Conservation (phyloP, 1,140 invertebrate genomes). For the Schlechtendalia chinensis region DNA sequence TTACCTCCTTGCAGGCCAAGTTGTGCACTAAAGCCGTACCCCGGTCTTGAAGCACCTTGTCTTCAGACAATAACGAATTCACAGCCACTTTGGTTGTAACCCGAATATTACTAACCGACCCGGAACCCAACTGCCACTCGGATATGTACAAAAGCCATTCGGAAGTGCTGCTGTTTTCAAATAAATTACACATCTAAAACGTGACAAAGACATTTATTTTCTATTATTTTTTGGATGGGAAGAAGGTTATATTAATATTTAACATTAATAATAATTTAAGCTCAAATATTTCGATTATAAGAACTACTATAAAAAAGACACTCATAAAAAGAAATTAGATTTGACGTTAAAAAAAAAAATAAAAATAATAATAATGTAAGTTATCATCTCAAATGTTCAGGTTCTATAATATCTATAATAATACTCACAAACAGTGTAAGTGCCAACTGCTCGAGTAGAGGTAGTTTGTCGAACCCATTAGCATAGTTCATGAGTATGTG, state of each 20-base stretch:
- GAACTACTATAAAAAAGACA: no score
- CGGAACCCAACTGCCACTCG: slow-evolving; percentile 76
- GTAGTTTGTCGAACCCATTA: slow-evolving; percentile 74
- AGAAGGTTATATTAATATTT: no score
- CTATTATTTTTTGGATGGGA: no score
- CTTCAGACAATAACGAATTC: slow-evolving; percentile 76
- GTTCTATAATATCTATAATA: background rate
- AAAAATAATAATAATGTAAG: no score
- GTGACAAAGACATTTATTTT: no score
- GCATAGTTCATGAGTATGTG: slow-evolving; percentile 89
- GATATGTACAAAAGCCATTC: slow-evolving; percentile 93
- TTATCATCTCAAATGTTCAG: no score
- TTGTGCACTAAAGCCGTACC: slow-evolving; percentile 88
- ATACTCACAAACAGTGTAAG: slow-evolving; percentile 76
- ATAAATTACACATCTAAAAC: slow-evolving; percentile 81
- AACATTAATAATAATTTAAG: no score
- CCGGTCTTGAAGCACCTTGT: slow-evolving; percentile 69
- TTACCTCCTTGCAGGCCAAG: slow-evolving; percentile 92
- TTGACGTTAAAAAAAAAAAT: no score
- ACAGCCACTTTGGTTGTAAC: slow-evolving; percentile 89
- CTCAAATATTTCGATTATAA: no score
- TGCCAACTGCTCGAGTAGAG: slow-evolving; percentile 74
- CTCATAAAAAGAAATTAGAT: no score
- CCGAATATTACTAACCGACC: slow-evolving; percentile 80
- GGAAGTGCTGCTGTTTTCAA: slow-evolving; percentile 82